Conservation (phyloP, 37 sponge, comb jelly and placozoan genomes). For the Cladorhizidae sp. region DNA sequence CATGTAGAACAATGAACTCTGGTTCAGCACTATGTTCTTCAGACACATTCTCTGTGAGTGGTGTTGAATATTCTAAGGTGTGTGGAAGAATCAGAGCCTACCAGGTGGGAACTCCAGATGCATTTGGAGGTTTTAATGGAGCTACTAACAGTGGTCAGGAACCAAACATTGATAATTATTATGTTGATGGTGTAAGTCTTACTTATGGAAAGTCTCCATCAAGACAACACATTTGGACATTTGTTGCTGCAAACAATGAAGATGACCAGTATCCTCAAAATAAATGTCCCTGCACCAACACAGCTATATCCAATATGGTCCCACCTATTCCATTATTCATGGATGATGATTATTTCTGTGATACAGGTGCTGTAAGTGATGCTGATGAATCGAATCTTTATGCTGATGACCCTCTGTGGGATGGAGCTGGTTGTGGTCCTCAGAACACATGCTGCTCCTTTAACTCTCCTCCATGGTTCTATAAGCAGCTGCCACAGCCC, state of each 20-base stretch:
- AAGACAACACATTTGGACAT: conserved; percentile 56
- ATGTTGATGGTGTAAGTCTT: conserved; percentile 46
- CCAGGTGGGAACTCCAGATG: conserved; percentile 25
- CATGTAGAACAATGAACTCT: not conserved
- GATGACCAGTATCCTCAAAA: not conserved
- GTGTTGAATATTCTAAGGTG: conserved; percentile 19
- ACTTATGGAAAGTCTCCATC: conserved; percentile 24
- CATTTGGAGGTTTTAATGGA: not conserved
- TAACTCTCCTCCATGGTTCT: conserved; percentile 48
- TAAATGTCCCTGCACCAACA: conserved; percentile 18
- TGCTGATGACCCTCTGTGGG: conserved; percentile 42
- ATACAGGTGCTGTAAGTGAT: conserved; percentile 4
- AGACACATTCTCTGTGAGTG: not conserved
- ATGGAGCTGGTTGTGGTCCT: conserved; percentile 43
- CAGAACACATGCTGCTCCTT: conserved; percentile 42
- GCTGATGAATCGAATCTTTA: not conserved
- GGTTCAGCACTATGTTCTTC: conserved; percentile 10
- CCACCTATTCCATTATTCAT: not conserved
- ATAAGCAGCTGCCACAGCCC: conserved; percentile 22
- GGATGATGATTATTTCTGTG: conserved; percentile 35
- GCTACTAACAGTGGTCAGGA: no score
- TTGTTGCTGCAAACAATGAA: conserved; percentile 18
- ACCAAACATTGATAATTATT: not conserved
- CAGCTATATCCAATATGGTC: not conserved
- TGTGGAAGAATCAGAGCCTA: conserved; percentile 46